Conservation (phyloP, 2,113 vertebrate species). For the Grantiella picta region DNA sequence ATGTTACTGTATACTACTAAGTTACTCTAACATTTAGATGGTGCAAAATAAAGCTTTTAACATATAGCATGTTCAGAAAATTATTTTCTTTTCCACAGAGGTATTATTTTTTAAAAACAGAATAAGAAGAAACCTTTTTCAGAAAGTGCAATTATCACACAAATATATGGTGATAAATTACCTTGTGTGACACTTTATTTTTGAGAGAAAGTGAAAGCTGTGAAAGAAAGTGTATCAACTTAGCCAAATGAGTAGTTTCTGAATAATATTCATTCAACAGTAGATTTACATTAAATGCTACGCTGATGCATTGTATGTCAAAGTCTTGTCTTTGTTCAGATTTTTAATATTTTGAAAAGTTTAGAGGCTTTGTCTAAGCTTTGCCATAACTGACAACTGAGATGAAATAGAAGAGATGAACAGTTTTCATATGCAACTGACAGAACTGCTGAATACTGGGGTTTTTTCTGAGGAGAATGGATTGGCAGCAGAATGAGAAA, state of each 20-base stretch:
- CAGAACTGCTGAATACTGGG: not conserved
- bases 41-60: not conserved
- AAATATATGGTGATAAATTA: not conserved
- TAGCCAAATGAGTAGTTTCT: not conserved
- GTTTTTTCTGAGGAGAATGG: not conserved
- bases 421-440: not conserved
- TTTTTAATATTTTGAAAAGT: constrained; percentile 16
- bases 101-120: not conserved
- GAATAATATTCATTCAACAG: not conserved
- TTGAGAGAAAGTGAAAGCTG: not conserved
- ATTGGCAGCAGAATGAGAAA: not conserved
- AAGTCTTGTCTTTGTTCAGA: not conserved
- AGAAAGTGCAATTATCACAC: not conserved
- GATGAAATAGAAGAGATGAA: not conserved
- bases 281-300: not conserved
- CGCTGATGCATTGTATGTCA: not conserved
- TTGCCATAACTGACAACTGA: not conserved
- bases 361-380: not conserved
- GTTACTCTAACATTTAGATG: not conserved
- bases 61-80: not conserved
- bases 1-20: not conserved
- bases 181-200: not conserved
- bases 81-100: not conserved
- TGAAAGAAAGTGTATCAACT: not conserved
- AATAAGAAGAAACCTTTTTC: not conserved